These are phyloP conservation scores for Cryptotis parvus DNA, from an alignment of 2,113 vertebrate genomes.

Conservation along the genomic window DNA sequence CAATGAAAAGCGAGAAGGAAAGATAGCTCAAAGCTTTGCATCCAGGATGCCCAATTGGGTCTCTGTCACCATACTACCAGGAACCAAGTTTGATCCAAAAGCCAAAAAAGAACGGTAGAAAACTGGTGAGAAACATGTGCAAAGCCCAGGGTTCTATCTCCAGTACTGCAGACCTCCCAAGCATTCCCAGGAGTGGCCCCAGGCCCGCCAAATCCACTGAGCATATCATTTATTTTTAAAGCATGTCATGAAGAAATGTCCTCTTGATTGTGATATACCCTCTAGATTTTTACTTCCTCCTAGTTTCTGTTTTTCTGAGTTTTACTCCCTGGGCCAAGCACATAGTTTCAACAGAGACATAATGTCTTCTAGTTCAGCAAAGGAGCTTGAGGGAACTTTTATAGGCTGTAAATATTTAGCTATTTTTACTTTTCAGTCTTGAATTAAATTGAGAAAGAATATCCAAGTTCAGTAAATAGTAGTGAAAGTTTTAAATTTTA, in stretches of 20 bases:
- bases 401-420: constrained; percentile 27
- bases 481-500: constrained; percentile 46
- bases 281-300: background rate
- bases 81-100: no score
- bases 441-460: constrained; percentile 42
- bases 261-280: background rate
- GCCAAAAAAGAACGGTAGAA: no score
- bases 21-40: no score
- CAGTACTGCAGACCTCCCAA: no score
- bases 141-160: no score
- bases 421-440: constrained; percentile 43
- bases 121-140: no score
- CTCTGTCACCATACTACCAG: no score
- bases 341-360: background rate
- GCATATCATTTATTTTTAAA: no score
- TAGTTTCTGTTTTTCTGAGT: background rate
- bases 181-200: no score
- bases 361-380: background rate
- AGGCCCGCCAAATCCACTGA: no score
- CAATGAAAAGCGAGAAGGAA: no score
- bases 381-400: background rate
- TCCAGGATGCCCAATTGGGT: no score
- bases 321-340: background rate
- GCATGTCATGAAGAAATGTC: background rate
- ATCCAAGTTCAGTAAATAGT: constrained; percentile 35